These are phyloP conservation scores for Alosa sapidissima DNA, from an alignment of 2,797 vertebrate genomes.

Conservation along the genomic window DNA sequence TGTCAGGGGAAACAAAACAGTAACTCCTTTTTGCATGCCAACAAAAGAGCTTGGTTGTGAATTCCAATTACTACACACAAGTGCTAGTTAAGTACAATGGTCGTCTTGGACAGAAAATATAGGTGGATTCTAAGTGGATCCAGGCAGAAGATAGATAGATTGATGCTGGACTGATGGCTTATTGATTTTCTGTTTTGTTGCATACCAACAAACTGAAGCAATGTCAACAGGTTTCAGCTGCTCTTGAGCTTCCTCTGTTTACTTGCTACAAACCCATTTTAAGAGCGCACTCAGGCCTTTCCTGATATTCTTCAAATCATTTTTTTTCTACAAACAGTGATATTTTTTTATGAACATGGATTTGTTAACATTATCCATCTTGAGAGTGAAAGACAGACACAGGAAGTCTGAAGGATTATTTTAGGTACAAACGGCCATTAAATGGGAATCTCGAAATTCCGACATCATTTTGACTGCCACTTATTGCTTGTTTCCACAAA, in stretches of 20 bases:
- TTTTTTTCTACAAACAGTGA: not conserved
- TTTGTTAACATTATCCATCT: not conserved
- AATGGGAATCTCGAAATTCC: not conserved
- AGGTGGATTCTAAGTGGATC: not conserved
- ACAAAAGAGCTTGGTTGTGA: conserved; percentile 7
- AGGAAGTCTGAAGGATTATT: not conserved
- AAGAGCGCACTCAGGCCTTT: not conserved
- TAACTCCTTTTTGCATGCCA: not conserved
- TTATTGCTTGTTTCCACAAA: not conserved
- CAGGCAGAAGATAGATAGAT: not conserved
- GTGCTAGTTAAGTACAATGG: not conserved
- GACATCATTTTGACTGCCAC: not conserved
- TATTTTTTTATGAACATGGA: not conserved
- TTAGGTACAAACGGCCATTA: not conserved
- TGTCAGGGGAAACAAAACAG: conserved; percentile 5
- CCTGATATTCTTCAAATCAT: not conserved
- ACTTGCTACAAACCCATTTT: not conserved
- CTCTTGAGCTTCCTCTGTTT: not conserved
- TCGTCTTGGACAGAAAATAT: conserved; percentile 4
- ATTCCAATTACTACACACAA: conserved; percentile 10
- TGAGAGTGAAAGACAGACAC: not conserved
- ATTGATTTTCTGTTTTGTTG: not conserved
- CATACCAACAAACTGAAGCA: not conserved
- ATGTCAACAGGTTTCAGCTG: not conserved
- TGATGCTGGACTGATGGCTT: not conserved